Evolutionary conservation across 2,888 invertebrate species (phyloP).

Genomic region (Dicyrtomina minuta): DNA sequence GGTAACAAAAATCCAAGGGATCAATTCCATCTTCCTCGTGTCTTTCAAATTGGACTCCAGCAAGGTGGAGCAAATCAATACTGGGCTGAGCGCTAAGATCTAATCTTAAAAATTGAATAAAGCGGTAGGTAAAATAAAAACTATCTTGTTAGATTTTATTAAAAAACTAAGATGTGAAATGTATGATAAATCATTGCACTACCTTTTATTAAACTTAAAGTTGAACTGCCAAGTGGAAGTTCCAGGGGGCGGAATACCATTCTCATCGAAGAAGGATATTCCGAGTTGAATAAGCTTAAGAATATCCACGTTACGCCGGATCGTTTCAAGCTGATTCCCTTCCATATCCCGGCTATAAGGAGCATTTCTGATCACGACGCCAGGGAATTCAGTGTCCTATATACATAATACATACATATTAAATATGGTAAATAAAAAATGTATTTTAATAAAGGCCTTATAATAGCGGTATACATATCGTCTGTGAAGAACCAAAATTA

Average conservation of each 20-base stretch:
- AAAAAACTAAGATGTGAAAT: not conserved
- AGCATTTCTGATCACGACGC: slow-evolving; percentile 58
- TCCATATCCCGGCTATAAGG: too few species aligned
- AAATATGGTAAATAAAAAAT: not conserved
- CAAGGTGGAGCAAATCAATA: slow-evolving; percentile 31
- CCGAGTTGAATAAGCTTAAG: slow-evolving; percentile 62
- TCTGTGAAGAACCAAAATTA: too few species aligned
- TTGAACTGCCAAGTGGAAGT: slow-evolving; percentile 64
- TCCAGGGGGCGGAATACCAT: slow-evolving; percentile 58
- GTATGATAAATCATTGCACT: slow-evolving; percentile 46
- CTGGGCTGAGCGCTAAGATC: slow-evolving; percentile 36
- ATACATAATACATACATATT: not conserved
- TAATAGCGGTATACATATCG: too few species aligned
- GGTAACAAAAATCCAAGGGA: slow-evolving; percentile 31
- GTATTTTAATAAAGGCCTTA: not conserved
- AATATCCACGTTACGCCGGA: slow-evolving; percentile 62
- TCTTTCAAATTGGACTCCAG: slow-evolving; percentile 37
- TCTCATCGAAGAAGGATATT: slow-evolving; percentile 62
- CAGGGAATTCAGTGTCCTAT: slow-evolving; percentile 55
- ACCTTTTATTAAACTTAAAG: slow-evolving; percentile 62
- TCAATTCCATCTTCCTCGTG: slow-evolving; percentile 38
- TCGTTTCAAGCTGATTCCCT: slow-evolving; percentile 56
- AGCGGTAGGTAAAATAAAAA: not conserved
- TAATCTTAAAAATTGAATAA: slow-evolving; percentile 1
- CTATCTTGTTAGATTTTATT: not conserved